Evolutionary conservation across 2,888 invertebrate species (phyloP), one percentile per base, ranked within the genome.

Genomic region (Ellobium chinense): DNA sequence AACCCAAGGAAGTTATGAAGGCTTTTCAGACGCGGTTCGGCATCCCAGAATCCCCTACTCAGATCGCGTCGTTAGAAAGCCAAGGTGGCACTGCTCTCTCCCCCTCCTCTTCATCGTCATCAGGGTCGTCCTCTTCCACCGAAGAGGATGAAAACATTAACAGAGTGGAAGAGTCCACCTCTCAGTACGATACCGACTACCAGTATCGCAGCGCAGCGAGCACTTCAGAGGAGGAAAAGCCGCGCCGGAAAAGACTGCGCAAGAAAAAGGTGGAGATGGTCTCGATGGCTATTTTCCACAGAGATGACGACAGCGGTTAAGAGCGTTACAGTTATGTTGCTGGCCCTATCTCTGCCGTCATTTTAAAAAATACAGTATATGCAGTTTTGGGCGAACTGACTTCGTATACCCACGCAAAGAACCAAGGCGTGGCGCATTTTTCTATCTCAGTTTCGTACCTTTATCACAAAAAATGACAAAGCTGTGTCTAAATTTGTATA

Each of bases 211-310:
- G 70, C 27, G 46, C 31, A 31, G 63, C 14, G 2, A 78, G 39
- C 31, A 62, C 78, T 1, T 62, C 62, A n/a, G 78, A 79, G n/a
- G 72, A 56, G 34, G 78, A 72, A 3, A 31, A 37, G 27, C 54
- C 72, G 9, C 54, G 56, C 2, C 1, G 29, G 12, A 77, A 58
- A 27, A 24, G 24, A 36, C 27, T 56, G 5, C 37, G 21, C 3
- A 29, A n/a, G 18, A 63, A 36, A 27, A 34, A 66, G 3, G 5
- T 56, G 24, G 56, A 73, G 7, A 79, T 58, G 36, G 78, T 79
- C 12, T 46, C 78, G 24, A n/a, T 79, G 72, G 78, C 72, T 65
- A 73, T 79, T 24, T 79, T 79, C 65, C 24, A 66, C 9, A 69
- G 37, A 66, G n/a, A n/a, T n/a, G n/a, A n/a, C n/a, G n/a, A n/a